Evolutionary conservation across 2,113 vertebrate species (phyloP).

Genomic region (Heterotis niloticus): DNA sequence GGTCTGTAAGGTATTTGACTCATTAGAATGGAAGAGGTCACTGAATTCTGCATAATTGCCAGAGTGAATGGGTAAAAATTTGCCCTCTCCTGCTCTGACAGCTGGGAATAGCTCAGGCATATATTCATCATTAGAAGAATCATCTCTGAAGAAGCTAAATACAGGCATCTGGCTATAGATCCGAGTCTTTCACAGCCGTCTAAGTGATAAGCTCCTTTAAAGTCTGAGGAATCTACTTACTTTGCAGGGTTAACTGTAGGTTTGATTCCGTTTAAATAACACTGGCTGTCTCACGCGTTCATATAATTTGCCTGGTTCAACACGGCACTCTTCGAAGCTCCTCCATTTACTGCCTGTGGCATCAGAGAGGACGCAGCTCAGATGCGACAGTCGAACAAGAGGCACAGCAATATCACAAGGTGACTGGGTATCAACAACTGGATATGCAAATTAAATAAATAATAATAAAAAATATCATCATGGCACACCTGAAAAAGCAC

Average conservation of each 20-base stretch:
- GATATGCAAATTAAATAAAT: constrained; percentile 17
- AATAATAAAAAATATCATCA: neutral
- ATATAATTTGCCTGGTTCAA: no score
- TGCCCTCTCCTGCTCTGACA: neutral
- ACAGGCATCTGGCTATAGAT: neutral
- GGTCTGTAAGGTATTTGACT: neutral
- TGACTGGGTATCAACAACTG: no score
- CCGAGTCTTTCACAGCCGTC: neutral
- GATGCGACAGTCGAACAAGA: no score
- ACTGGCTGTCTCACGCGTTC: no score
- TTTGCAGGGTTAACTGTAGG: neutral
- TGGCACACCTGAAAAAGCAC: neutral
- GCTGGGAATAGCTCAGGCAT: neutral
- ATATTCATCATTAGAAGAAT: constrained; percentile 4
- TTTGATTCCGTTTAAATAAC: neutral
- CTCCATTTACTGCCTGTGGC: no score
- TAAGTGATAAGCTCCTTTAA: neutral
- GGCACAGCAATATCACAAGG: no score
- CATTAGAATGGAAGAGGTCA: neutral
- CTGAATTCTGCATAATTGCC: constrained; percentile 14
- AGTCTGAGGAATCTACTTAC: neutral
- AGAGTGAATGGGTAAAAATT: constrained; percentile 1
- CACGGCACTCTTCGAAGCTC: no score
- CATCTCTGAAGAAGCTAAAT: constrained; percentile 6
- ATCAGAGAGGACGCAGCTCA: no score